Conservation (phyloP, 2,797 vertebrate species). For the Neostethus bicornis region DNA sequence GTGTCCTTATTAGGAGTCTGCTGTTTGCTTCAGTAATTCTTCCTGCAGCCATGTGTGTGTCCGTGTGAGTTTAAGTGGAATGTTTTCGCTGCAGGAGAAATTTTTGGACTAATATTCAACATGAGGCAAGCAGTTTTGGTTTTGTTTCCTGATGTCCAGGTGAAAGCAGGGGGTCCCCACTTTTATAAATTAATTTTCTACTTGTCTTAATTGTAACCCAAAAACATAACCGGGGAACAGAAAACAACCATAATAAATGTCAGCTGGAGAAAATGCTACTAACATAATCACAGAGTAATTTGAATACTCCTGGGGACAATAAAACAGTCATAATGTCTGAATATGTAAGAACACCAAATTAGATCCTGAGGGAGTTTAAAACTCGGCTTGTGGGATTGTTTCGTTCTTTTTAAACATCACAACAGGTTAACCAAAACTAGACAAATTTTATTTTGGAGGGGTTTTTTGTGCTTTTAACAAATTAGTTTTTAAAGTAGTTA, state of each 20-base stretch:
- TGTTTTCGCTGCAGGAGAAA: constrained; percentile 33
- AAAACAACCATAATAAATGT: constrained; percentile 57
- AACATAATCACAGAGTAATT: constrained; percentile 16
- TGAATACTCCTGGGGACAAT: constrained; percentile 23
- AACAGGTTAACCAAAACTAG: too few relatives aligned
- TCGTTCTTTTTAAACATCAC: constrained; percentile 5
- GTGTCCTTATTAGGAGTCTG: constrained; percentile 56
- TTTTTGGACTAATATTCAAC: constrained; percentile 51
- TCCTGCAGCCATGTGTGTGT: constrained; percentile 22
- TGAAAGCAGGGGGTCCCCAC: constrained; percentile 32
- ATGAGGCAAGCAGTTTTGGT: constrained; percentile 40
- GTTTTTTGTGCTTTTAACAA: too few relatives aligned
- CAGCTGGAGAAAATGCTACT: constrained; percentile 23
- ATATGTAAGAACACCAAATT: constrained; percentile 36
- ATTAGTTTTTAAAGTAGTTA: too few relatives aligned
- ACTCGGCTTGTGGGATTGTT: constrained; percentile 20
- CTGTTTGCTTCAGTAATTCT: constrained; percentile 43
- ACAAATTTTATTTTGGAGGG: too few relatives aligned
- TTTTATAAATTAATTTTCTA: constrained; percentile 3
- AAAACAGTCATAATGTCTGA: constrained; percentile 26
- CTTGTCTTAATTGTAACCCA: constrained; percentile 36
- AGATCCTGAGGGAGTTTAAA: constrained; percentile 34
- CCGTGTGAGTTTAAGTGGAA: background rate
- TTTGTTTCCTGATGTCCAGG: constrained; percentile 56
- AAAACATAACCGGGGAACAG: constrained; percentile 54